Evolutionary conservation across 23 tunicate species (phyloP), one percentile per base, ranked within the genome.

Genomic region (Trididemnum nubilum): DNA sequence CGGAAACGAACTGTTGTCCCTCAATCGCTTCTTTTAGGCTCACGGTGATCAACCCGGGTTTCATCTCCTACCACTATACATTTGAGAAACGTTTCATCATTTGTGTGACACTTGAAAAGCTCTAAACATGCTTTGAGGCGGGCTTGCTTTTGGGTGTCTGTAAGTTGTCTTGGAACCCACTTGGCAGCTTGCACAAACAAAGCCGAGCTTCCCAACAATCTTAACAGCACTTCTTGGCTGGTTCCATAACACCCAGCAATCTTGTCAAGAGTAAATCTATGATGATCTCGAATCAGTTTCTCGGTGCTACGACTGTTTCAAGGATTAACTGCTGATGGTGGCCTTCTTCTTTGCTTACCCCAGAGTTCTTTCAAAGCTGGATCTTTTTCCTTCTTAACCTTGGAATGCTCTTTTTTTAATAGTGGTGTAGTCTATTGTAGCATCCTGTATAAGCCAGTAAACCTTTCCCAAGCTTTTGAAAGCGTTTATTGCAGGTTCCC

Each of bases 121-220:
- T 63, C 27, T 28, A 63, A 63, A 63, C 69, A 63, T 4, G 69
- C 69, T 63, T 63, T 28, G 23, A 63, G 28, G 23, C 27, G 28
- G 69, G 69, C 69, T 63, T 63, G 69, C 69, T 63, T 63, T 24
- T 63, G 69, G 69, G 69, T 28, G 69, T 63, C 69, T 23, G 69
- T 63, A 63, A 63, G 69, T 63, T 63, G 69, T 63, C 69, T 63
- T 7, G 69, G 69, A 63, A 23, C 69, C 69, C 69, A 63, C 69
- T 28, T 4, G 28, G 69, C 69, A 63, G 23, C 69, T 15, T 15
- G 23, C 25, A 24, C 23, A 15, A 15, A 28, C 69, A 21, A 63
- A 63, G 69, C 69, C 69, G 19, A 63, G 28, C 69, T 63, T 28
- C 28, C 69, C 69, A 4, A 63, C 69, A 63, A 23, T 63, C 27